These are phyloP conservation scores for Umimayanthus chanpuru DNA, from an alignment of 92 coral and sea anemone genomes.

Conservation along the genomic window DNA sequence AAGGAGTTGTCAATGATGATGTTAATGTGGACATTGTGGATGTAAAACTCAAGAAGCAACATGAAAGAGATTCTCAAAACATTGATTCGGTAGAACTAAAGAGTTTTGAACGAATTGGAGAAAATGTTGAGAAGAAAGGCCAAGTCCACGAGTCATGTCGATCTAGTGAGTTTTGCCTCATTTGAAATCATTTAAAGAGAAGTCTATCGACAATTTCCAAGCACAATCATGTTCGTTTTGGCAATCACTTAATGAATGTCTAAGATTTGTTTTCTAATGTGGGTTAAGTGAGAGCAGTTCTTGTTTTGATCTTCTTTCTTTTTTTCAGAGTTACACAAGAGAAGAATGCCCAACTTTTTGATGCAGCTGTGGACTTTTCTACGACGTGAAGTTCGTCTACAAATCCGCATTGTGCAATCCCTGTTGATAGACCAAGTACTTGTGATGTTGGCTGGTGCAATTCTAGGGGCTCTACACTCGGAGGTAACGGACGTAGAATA, in stretches of 20 bases:
- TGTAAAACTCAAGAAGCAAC: neutral
- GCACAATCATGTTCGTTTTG: neutral
- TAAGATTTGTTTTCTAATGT: neutral
- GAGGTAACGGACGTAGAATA: conserved; percentile 22
- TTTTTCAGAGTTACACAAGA: conserved; percentile 22
- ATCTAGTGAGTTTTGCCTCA: neutral
- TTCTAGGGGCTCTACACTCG: conserved; percentile 58
- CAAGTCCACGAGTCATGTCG: neutral
- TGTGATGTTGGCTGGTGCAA: conserved; percentile 62
- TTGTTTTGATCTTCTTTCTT: neutral
- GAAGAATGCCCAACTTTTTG: conserved; percentile 51
- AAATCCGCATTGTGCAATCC: conserved; percentile 59
- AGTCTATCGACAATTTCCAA: neutral
- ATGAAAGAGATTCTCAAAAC: neutral
- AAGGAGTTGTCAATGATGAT: neutral
- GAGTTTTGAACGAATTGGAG: neutral
- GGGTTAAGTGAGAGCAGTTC: neutral
- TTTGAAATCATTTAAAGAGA: no score
- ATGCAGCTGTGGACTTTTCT: conserved; percentile 53
- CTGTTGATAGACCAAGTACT: conserved; percentile 57
- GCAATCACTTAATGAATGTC: conserved; percentile 14
- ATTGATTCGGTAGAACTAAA: conserved; percentile 5
- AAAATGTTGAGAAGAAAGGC: neutral
- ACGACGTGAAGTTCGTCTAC: conserved; percentile 63
- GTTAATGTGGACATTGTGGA: neutral